phyloP scores from a whole-genome alignment of 2,888 invertebrate species.

The Onthophagus sagittarius region DNA sequence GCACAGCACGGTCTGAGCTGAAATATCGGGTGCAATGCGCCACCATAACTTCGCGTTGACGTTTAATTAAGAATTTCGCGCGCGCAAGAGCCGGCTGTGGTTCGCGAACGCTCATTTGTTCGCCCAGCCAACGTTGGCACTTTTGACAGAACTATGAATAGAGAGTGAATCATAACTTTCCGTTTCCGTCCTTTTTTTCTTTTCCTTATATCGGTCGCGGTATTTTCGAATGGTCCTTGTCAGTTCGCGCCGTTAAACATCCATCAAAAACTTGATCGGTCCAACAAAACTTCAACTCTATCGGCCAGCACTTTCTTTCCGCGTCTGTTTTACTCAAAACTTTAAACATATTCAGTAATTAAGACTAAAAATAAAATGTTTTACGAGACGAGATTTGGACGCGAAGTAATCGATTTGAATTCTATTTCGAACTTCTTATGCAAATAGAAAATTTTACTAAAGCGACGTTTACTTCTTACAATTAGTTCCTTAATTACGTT shows the following conservation, averaged over 20 bases:
- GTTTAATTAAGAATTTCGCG: slow-evolving; percentile 10
- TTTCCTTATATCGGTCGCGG: neutral
- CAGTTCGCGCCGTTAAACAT: neutral
- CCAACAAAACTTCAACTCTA: neutral
- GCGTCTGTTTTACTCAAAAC: neutral
- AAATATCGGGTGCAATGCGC: slow-evolving; percentile 12
- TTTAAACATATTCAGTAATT: neutral
- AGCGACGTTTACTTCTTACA: neutral
- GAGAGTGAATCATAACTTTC: neutral
- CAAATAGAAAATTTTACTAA: neutral
- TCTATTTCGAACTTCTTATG: neutral
- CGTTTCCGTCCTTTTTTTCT: neutral
- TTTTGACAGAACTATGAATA: neutral
- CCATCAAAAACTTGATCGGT: neutral
- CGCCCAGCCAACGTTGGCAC: neutral
- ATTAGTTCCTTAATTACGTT: neutral
- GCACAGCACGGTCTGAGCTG: neutral
- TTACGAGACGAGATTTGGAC: neutral
- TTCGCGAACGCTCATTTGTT: neutral
- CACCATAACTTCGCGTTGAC: slow-evolving; percentile 7
- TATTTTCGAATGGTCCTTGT: neutral
- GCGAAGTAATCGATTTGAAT: too few species aligned
- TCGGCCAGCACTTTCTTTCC: neutral
- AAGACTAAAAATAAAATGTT: neutral
- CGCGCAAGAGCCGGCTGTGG: neutral